These are phyloP conservation scores for Stomatorhinus walkeri DNA, from an alignment of 2,797 vertebrate species.

Conservation along the genomic window DNA sequence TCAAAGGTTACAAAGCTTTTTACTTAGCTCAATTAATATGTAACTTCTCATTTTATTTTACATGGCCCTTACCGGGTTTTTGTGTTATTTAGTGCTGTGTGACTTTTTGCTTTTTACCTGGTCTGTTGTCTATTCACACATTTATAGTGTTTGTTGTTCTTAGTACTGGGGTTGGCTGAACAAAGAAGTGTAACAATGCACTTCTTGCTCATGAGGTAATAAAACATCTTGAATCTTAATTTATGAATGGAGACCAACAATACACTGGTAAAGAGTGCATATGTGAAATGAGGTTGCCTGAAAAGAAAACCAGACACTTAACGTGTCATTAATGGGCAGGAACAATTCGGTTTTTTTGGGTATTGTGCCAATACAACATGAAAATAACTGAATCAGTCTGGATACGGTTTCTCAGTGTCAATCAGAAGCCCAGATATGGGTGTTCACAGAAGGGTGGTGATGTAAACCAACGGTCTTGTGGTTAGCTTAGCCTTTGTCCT, in stretches of 20 bases:
- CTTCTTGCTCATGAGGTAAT: neutral
- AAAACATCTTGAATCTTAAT: neutral
- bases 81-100: no score
- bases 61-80: neutral
- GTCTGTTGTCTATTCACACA: neutral
- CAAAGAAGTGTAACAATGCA: neutral
- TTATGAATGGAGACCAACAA: neutral
- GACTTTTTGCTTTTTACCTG: no score
- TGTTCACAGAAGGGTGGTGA: neutral
- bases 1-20: neutral
- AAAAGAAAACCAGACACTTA: neutral
- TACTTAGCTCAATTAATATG: neutral
- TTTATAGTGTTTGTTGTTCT: neutral
- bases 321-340: neutral
- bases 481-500: neutral
- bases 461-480: neutral
- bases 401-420: neutral
- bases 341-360: neutral
- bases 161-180: neutral
- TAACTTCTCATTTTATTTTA: neutral
- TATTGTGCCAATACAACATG: neutral
- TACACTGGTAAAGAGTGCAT: neutral
- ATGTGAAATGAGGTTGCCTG: neutral
- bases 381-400: neutral
- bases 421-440: neutral